Evolutionary conservation across 2,888 invertebrate species (phyloP).

Genomic region (Schrankia costaestrigalis): DNA sequence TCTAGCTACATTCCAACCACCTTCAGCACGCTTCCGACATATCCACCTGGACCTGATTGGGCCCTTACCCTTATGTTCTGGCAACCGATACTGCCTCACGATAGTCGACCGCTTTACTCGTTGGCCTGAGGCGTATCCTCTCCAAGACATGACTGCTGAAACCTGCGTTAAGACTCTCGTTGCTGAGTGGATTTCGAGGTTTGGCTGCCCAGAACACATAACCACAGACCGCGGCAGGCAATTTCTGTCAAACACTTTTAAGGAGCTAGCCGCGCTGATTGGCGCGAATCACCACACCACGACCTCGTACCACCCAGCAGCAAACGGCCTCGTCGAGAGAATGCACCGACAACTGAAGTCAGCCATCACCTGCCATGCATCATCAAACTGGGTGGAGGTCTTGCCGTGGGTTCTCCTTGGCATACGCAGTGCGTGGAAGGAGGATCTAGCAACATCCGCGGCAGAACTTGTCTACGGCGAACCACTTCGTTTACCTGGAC

Average conservation of each 20-base stretch:
- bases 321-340: slow-evolving; percentile 38
- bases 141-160: slow-evolving; percentile 45
- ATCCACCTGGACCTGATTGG: slow-evolving; percentile 36
- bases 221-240: neutral
- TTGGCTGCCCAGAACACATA: neutral
- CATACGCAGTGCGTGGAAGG: too few species aligned
- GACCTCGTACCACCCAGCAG: neutral
- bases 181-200: slow-evolving; percentile 25
- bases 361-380: neutral
- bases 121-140: slow-evolving; percentile 51
- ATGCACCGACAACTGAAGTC: slow-evolving; percentile 37
- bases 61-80: slow-evolving; percentile 20
- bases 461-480: too few species aligned
- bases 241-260: neutral
- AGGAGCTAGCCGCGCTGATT: neutral
- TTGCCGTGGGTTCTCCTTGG: too few species aligned
- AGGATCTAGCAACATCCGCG: too few species aligned
- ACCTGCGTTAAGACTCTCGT: slow-evolving; percentile 45
- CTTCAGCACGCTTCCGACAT: slow-evolving; percentile 33
- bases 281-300: neutral
- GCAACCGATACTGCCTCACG: slow-evolving; percentile 29
- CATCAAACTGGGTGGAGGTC: too few species aligned
- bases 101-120: slow-evolving; percentile 39
- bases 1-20: slow-evolving; percentile 5
- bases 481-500: too few species aligned